phyloP scores from a whole-genome alignment of 1,140 invertebrate species.

The Amyelois transitella region DNA sequence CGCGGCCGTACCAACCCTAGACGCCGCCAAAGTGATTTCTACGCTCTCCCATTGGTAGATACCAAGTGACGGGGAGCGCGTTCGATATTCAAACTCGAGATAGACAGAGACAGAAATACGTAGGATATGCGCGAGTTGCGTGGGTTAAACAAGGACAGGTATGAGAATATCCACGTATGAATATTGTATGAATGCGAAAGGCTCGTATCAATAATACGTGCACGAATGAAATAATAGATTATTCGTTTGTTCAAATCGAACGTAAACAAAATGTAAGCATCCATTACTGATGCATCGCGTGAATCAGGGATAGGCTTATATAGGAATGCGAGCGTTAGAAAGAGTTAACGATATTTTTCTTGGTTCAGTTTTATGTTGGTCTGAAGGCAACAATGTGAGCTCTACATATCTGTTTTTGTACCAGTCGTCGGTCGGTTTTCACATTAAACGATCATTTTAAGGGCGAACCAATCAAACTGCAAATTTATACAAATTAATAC shows the following conservation, averaged over 20 bases:
- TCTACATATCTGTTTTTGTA: conserved; percentile 59
- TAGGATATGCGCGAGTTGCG: fast-evolving
- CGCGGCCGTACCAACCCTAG: conserved; percentile 35
- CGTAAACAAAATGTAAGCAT: conserved; percentile 72
- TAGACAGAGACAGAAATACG: conserved; percentile 26
- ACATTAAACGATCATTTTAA: conserved; percentile 72
- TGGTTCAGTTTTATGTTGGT: conserved; percentile 6
- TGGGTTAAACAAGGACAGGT: conserved; percentile 31
- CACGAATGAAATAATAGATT: conserved; percentile 74
- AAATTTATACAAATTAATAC: conserved; percentile 74
- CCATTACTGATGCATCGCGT: conserved; percentile 52
- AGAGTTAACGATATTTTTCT: conserved; percentile 31
- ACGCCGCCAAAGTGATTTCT: conserved; percentile 53
- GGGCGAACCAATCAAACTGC: conserved; percentile 70
- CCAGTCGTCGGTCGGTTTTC: conserved; percentile 63
- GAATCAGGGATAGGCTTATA: conserved; percentile 11
- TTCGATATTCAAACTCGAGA: conserved; percentile 34
- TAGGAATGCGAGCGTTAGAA: conserved; percentile 11
- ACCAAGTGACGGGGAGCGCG: conserved; percentile 8
- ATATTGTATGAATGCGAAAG: conserved; percentile 61
- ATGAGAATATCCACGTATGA: conserved; percentile 32
- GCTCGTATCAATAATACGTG: conserved; percentile 71
- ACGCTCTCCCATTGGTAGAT: conserved; percentile 41
- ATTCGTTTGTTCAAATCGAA: conserved; percentile 72
- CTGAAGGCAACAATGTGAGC: conserved; percentile 42